A percentile compares a stretch with the other conserved stretches of the same genome.
Conservation (phyloP, 2,888 invertebrate species). For the Lucinisca nassula region DNA sequence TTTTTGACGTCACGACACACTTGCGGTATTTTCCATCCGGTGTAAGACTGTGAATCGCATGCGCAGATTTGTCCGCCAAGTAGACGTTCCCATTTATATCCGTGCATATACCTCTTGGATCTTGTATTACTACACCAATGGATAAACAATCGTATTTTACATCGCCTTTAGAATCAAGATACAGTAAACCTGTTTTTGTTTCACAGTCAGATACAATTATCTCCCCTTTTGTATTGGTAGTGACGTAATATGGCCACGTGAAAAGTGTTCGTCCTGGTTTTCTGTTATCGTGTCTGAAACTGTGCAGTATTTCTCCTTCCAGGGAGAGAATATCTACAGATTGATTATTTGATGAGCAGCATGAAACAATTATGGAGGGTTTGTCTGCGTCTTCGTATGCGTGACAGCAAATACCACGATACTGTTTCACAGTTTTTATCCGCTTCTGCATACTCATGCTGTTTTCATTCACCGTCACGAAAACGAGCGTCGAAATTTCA, state of each 20-base stretch:
- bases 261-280: constrained; percentile 71
- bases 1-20: constrained; percentile 67
- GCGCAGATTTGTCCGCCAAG: constrained; percentile 76
- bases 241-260: constrained; percentile 78
- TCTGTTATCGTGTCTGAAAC: constrained; percentile 72
- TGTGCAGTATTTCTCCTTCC: constrained; percentile 72
- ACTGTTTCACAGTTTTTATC: constrained; percentile 76
- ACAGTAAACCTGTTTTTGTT: constrained; percentile 73
- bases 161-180: constrained; percentile 69
- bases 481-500: constrained; percentile 74
- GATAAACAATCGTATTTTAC: constrained; percentile 70
- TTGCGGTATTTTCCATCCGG: constrained; percentile 73
- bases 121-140: constrained; percentile 69
- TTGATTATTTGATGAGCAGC: constrained; percentile 75
- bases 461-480: constrained; percentile 70
- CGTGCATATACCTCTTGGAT: constrained; percentile 75
- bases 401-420: constrained; percentile 74
- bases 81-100: constrained; percentile 73
- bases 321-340: constrained; percentile 74
- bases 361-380: constrained; percentile 73
- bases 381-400: constrained; percentile 37
- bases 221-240: constrained; percentile 69
- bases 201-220: constrained; percentile 77
- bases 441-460: constrained; percentile 72
- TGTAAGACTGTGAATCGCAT: constrained; percentile 71